Percentiles rank a stretch among this genome's conserved stretches.
phyloP scores from a whole-genome alignment of 2,888 invertebrate genomes.

The Hirtodrosophila trivittata region DNA sequence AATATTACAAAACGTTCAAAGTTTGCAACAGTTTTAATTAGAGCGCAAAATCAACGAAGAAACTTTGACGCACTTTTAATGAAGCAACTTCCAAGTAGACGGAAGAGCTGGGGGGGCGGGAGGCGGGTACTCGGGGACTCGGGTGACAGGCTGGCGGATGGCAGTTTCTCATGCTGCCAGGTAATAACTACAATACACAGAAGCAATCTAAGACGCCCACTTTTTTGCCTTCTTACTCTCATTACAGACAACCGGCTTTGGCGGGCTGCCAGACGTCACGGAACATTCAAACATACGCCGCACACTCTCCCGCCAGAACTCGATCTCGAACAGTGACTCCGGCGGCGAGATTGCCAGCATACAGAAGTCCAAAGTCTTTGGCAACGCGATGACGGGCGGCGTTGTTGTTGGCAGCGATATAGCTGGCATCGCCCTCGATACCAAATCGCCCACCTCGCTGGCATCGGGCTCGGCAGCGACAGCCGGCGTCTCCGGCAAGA shows the following conservation, averaged over 20 bases:
- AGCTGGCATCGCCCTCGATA: constrained; percentile 68
- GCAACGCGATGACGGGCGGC: constrained; percentile 68
- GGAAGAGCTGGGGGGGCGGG: background rate
- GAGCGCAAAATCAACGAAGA: constrained; percentile 70
- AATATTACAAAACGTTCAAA: constrained; percentile 62
- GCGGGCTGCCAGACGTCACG: constrained; percentile 84
- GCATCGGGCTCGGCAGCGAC: constrained; percentile 44
- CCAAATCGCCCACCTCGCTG: constrained; percentile 72
- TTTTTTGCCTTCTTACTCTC: constrained; percentile 4
- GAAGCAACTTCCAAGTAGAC: constrained; percentile 58
- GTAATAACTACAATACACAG: constrained; percentile 27
- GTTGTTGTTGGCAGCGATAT: constrained; percentile 71
- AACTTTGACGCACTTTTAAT: constrained; percentile 74
- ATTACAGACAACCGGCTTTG: constrained; percentile 83
- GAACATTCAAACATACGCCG: constrained; percentile 84
- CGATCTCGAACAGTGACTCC: constrained; percentile 83
- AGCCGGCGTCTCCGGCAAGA: constrained; percentile 40
- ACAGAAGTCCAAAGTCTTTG: constrained; percentile 82
- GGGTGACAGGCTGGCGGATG: background rate
- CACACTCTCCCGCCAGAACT: constrained; percentile 83
- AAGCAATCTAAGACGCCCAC: constrained; percentile 20
- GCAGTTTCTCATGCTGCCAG: constrained; percentile 31
- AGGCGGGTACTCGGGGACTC: background rate
- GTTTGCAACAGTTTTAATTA: constrained; percentile 71
- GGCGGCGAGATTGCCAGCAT: constrained; percentile 83